These are phyloP conservation scores for Carduelis carduelis DNA, from an alignment of 2,797 vertebrate genomes.

Conservation along the genomic window DNA sequence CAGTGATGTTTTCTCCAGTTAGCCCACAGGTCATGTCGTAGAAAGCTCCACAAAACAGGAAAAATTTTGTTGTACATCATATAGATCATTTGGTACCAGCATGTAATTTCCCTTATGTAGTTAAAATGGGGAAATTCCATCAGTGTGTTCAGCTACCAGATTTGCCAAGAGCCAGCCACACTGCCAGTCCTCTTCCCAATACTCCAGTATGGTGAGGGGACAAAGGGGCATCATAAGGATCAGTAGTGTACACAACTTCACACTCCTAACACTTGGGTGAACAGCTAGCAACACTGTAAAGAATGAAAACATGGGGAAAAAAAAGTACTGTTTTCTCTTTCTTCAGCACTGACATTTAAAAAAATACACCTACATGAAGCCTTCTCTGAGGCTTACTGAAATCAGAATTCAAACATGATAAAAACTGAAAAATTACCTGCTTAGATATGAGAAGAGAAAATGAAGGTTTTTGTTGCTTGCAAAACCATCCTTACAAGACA, in stretches of 20 bases:
- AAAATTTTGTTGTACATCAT: constrained; percentile 13
- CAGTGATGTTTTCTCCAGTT: constrained; percentile 15
- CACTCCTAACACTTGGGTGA: neutral
- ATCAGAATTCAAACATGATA: neutral
- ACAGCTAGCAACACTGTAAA: neutral
- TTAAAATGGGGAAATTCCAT: neutral
- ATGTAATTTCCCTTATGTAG: neutral
- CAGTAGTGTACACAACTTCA: neutral
- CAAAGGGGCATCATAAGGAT: neutral
- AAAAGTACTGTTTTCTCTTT: neutral
- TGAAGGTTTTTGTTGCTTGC: neutral
- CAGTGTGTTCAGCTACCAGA: neutral
- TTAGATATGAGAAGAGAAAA: neutral
- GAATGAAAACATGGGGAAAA: neutral
- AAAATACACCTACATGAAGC: neutral
- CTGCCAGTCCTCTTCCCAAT: neutral
- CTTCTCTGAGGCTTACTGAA: neutral
- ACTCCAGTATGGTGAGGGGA: neutral
- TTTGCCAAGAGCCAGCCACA: neutral
- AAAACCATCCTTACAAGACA: neutral
- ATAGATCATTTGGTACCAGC: neutral
- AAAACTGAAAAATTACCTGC: neutral
- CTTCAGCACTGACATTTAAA: neutral
- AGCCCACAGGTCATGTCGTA: constrained; percentile 29
- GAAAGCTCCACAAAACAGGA: constrained; percentile 4